Percentiles rank a stretch among this genome's conserved stretches.
Evolutionary conservation across 1,140 invertebrate species (phyloP).

Genomic region (Goniozus legneri): DNA sequence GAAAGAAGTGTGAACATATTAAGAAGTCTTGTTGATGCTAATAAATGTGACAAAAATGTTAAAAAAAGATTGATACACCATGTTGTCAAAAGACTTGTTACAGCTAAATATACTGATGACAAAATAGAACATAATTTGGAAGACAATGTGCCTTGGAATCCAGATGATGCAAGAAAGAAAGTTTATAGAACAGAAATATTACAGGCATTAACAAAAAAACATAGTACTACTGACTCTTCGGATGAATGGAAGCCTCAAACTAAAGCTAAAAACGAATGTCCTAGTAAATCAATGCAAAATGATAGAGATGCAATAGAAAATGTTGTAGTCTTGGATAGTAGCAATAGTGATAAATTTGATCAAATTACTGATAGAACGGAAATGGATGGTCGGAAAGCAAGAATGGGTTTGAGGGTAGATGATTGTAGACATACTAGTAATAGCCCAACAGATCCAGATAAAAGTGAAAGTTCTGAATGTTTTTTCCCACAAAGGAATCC

Average conservation of each 20-base stretch:
- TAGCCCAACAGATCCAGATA: conserved; percentile 30
- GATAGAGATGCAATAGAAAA: conserved; percentile 24
- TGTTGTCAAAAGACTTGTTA: conserved; percentile 49
- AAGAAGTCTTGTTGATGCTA: conserved; percentile 47
- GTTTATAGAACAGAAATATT: conserved; percentile 45
- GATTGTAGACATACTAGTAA: conserved; percentile 30
- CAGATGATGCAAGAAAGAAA: conserved; percentile 45
- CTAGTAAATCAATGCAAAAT: conserved; percentile 23
- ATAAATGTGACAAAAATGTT: conserved; percentile 46
- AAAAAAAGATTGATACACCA: conserved; percentile 50
- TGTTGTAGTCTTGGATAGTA: conserved; percentile 29
- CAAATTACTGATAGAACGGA: conserved; percentile 42
- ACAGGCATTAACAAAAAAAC: conserved; percentile 39
- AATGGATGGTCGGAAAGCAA: conserved; percentile 46
- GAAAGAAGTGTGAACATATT: conserved; percentile 51
- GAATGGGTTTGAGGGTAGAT: conserved; percentile 44
- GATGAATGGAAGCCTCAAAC: conserved; percentile 43
- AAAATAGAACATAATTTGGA: conserved; percentile 45
- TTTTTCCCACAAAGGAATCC: conserved; percentile 40
- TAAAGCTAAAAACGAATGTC: conserved; percentile 12
- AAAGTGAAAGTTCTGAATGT: conserved; percentile 49
- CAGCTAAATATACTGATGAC: conserved; percentile 46
- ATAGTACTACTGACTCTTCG: conserved; percentile 44
- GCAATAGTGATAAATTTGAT: conserved; percentile 47
- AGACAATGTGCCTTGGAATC: conserved; percentile 49